Base-by-base conservation (phyloP, 2,113 vertebrate genomes). In the Cervus canadensis region DNA sequence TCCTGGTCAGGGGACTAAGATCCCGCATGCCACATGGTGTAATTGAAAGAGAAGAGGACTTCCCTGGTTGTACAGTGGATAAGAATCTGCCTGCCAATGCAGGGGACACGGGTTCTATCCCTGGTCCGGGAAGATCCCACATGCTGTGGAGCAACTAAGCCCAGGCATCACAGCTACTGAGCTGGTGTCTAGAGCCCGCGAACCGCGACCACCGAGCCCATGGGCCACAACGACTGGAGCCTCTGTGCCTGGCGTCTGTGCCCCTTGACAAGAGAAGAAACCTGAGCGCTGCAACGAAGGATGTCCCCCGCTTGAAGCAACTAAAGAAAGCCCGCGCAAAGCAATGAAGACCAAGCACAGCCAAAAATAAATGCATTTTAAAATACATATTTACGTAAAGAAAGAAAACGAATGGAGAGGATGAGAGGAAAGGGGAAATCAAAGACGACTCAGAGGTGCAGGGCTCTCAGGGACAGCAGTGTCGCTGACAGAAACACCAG, bases 401-500 rank as follows among this genome's bases (percentile, higher is more conserved):
- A 67, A 67, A 36, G 33, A 40, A 71, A 25, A 43, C 1, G 23
- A 76, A 26, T 2, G 2, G 6, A 78, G 74, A 84, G 48, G 76
- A 17, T 40, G 62, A 57, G 17, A 30, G n/a, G 45, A 17, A 56
- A 60, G 25, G 15, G n/a, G 48, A 36, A 30, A 6, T 11, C 16
- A 43, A 30, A n/a, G 28, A 2, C 1, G 16, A 16, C 64, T 11
- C 7, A 23, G 45, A 40, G 28, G 7, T 2, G 1, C 5, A 50
- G 36, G 11, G 9, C n/a, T 2, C 3, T 5, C 1, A 15, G 12
- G 43, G 7, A 33, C 1, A 1, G 57, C 1, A 3, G 43, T 19
- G 57, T 56, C 6, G 0, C 3, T 9, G 54, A 26, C 9, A 4
- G 43, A 76, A 62, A 15, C 16, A 4, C 26, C 0, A n/a, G 88